A percentile compares a stretch with the other conserved stretches of the same genome.
These are phyloP conservation scores for Oscheius sp. DNA, from an alignment of 2,888 invertebrate genomes.

Conservation along the genomic window DNA sequence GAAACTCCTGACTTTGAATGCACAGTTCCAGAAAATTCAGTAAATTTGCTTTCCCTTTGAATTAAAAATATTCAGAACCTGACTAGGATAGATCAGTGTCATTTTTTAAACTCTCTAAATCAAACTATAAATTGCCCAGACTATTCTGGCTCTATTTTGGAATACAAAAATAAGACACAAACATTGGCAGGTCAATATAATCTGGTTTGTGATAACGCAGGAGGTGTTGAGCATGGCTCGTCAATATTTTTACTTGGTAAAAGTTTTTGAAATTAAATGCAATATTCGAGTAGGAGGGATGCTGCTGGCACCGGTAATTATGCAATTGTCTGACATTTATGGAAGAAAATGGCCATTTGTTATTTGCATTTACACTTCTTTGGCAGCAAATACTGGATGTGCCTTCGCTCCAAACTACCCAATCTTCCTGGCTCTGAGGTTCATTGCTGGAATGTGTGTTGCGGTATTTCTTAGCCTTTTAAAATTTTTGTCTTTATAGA, in stretches of 20 bases:
- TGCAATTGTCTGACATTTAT: slow-evolving; percentile 58
- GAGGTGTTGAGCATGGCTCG: slow-evolving; percentile 54
- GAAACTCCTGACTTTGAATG: slow-evolving; percentile 51
- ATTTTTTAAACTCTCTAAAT: slow-evolving; percentile 35
- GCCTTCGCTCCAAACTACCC: slow-evolving; percentile 55
- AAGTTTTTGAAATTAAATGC: not conserved
- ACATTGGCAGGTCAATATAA: slow-evolving; percentile 53
- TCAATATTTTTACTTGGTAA: slow-evolving; percentile 64
- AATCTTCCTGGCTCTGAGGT: slow-evolving; percentile 59
- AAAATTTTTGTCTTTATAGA: not conserved
- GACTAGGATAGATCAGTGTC: slow-evolving; percentile 36
- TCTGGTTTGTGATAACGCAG: slow-evolving; percentile 59
- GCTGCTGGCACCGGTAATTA: slow-evolving; percentile 58
- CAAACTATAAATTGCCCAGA: slow-evolving; percentile 34
- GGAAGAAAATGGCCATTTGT: slow-evolving; percentile 63
- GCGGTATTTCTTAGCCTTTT: slow-evolving; percentile 31
- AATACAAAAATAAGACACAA: slow-evolving; percentile 12
- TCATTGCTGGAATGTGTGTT: slow-evolving; percentile 64
- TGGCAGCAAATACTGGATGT: slow-evolving; percentile 58
- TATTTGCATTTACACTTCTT: slow-evolving; percentile 56
- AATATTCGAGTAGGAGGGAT: slow-evolving; percentile 44
- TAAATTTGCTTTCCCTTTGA: too few species aligned
- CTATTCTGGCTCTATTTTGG: slow-evolving; percentile 35
- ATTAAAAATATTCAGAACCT: slow-evolving; percentile 23
- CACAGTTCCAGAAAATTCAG: not conserved